A percentile compares a stretch with the other conserved stretches of the same genome.
Evolutionary conservation across 2,888 invertebrate species (phyloP).

Genomic region (Thera britannica): DNA sequence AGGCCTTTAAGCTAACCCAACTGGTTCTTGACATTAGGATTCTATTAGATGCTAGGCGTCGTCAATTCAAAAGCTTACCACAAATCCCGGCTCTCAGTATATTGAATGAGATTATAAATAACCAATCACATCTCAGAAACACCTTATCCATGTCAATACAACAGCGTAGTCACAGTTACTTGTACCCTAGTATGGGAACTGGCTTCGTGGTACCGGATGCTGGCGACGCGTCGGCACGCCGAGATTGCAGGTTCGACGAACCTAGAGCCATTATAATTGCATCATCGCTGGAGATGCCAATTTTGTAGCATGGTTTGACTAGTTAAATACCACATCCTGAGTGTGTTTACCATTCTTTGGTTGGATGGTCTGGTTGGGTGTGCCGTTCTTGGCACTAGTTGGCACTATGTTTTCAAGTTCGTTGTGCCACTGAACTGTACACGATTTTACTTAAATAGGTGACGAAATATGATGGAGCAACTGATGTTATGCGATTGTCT

Average conservation of each 20-base stretch:
- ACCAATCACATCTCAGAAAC: neutral
- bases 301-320: slow-evolving; percentile 14
- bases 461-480: no score
- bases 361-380: no score
- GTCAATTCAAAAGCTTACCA: no score
- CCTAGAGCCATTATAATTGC: slow-evolving; percentile 34
- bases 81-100: no score
- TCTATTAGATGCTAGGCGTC: no score
- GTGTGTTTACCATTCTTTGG: neutral
- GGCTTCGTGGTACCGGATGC: slow-evolving; percentile 27
- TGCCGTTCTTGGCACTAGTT: no score
- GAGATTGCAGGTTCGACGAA: slow-evolving; percentile 36
- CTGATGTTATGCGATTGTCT: no score
- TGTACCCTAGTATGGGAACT: slow-evolving; percentile 22
- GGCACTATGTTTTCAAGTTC: no score
- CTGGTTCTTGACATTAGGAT: no score
- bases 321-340: slow-evolving; percentile 9
- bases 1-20: no score
- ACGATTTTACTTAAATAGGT: no score
- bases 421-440: no score
- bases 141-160: slow-evolving; percentile 4
- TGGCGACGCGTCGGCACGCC: slow-evolving; percentile 23
- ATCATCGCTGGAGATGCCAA: slow-evolving; percentile 31
- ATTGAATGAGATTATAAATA: neutral
- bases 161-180: slow-evolving; percentile 1